Evolutionary conservation across 2,113 vertebrate genomes (phyloP), one percentile per base, ranked within the genome.

Genomic region (Zeus faber): DNA sequence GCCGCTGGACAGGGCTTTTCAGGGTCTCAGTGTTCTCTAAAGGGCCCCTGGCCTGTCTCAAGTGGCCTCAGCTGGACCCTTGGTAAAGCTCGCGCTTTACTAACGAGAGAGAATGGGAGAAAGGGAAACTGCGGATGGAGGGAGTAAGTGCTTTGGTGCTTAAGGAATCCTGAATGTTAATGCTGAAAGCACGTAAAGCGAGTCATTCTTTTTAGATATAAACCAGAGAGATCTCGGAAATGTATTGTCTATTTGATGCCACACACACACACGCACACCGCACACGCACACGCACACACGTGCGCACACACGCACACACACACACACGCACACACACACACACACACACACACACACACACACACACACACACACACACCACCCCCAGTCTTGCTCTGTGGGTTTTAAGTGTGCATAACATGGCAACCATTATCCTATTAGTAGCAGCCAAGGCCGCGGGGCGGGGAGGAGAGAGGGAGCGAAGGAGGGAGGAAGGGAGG

Each of bases 351-450:
- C 24, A 47, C 13, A 51, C 41, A 33, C 35, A 41, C 37, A 53
- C 33, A 29, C 26, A 41, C 35, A 46, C 21, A 44, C 47, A 31
- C 49, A 60, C 24, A 3, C 58, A 62, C 60, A 56, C 43, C 51
- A 57, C 76, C 70, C 65, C 58, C 54, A 71, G 71, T 41, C 20
- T 54, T 76, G 49, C 81, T 68, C 64, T 83, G 70, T 77, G 72
- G 75, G 75, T 71, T 65, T 76, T 70, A 72, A 84, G 79, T 81
- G 79, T 82, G 76, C 72, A 86, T 85, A 89, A 85, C 82, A 87
- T 89, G 89, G 84, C 79, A 87, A 64, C 82, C 77, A 89, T 90
- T 89, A 89, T 85, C 82, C 77, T 77, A 89, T 91, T 89, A 88
- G 73, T 79, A 74, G 66, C 69, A 78, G 66, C 64, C 63, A 52